Evolutionary conservation across 1,140 invertebrate species (phyloP), one percentile per base, ranked within the genome.

Genomic region (Cyrtorhinus lividipennis): DNA sequence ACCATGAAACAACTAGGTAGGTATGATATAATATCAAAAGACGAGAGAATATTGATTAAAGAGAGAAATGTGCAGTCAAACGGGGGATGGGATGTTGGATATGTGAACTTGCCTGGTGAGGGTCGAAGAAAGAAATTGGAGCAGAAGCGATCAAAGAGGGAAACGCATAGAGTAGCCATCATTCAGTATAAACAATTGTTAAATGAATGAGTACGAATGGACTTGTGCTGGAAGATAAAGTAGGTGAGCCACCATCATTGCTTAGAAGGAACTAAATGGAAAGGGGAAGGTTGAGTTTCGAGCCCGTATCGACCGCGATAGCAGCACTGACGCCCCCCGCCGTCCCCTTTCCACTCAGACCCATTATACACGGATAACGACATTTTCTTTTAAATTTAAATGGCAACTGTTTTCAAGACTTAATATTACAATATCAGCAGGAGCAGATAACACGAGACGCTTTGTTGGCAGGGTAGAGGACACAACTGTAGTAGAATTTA

Each of bases 261-360:
- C 30, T 38, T n/a, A n/a, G 30, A 20, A 60, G 26, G 61, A n/a
- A 24, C 13, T 24, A 18, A 46, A 62, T 53, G 24, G 61, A 53
- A 30, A 30, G 61, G 46, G n/a, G 24, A 24, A 48, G 46, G 61
- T 46, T 45, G 61, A 24, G 46, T 45, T 45, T 62, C 25, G 24
- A 24, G 30, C 45, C 23, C 30, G 30, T 38, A 38, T 27, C 26
- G 24, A 60, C 30, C 30, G 56, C 24, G 13, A 18, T 38, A 58
- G 56, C 24, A 56, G 23, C 3, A 58, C 27, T 58, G 27, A 24
- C 56, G 26, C 25, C 56, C 22, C 56, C 10, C 25, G 22, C 56
- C 5, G 24, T n/a, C 1, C 30, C 25, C 27, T 58, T 20, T 56
- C 48, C 23, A 56, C 20, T 53, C 56, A 24, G 27, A 8, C n/a